Percentiles rank a stretch among this genome's conserved stretches.
phyloP scores from a whole-genome alignment of 2,888 invertebrate species.

The Lasioglossum marginatum region DNA sequence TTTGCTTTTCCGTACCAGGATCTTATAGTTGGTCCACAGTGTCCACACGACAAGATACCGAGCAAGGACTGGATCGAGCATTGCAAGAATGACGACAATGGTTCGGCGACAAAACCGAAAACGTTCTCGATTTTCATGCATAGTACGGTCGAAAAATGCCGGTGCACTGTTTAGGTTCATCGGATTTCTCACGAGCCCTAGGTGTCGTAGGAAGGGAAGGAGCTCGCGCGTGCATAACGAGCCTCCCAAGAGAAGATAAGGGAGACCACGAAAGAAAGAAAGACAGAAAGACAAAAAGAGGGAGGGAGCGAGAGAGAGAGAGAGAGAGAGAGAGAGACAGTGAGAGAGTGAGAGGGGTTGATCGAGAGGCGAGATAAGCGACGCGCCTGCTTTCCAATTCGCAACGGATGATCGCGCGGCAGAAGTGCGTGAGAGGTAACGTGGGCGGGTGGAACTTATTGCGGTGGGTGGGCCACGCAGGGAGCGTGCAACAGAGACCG shows the following conservation, averaged over 20 bases:
- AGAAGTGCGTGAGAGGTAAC: conserved; percentile 75
- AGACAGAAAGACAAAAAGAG: background rate
- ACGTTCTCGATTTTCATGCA: background rate
- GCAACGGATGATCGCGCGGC: conserved; percentile 77
- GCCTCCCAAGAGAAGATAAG: background rate
- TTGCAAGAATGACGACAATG: background rate
- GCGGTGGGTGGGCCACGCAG: conserved; percentile 75
- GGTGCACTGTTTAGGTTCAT: background rate
- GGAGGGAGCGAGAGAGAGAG: conserved; percentile 29
- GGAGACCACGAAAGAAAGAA: background rate
- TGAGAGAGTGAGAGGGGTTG: conserved; percentile 23
- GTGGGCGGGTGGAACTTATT: conserved; percentile 80
- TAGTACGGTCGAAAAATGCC: background rate
- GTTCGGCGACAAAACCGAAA: background rate
- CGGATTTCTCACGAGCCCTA: background rate
- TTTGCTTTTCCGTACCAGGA: no score
- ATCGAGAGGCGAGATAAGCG: conserved; percentile 63
- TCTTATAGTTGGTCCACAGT: no score
- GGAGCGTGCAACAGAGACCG: conserved; percentile 61
- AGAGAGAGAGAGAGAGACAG: background rate
- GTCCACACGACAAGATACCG: no score
- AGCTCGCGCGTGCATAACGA: conserved; percentile 1
- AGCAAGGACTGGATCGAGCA: background rate
- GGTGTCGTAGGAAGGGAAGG: background rate
- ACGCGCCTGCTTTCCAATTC: conserved; percentile 76